Base-by-base conservation (phyloP, 2,888 invertebrate species). In the Branchellion lobata region DNA sequence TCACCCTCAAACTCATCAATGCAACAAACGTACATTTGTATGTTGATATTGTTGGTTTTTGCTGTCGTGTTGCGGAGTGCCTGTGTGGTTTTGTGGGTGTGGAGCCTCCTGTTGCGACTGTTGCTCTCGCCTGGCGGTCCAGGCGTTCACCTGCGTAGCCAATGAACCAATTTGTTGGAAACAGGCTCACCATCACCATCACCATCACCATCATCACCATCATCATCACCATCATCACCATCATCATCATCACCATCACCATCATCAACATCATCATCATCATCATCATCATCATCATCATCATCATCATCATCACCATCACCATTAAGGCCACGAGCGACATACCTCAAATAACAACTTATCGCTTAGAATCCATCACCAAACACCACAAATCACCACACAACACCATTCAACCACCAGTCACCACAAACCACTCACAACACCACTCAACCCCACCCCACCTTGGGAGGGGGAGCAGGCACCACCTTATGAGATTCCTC, bases 381-480 rank as follows among this genome's bases (percentile, higher is more conserved):
- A 8, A 47, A 47, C 47, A 47, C 18, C 18, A 14, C 47, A 47
- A 47, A 8, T 47, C 18, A 47, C 8, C 47, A 47, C 8, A 47
- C 47, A 47, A 47, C 47, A 47, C 18, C 18, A 47, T 18, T 47
- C 47, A 47, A 14, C 8, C 47, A 18, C 47, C 47, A 47, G 11
- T 47, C 11, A 14, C 18, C 47, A 47, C 18, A 47, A 8, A 47
- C 47, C 8, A n/a, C n/a, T n/a, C n/a, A 40, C 40, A 40, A 40
- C 3, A 24, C 3, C 61, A 57, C 24, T 14, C 14, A n/a, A 5
- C 21, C 8, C 21, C 8, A 57, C 14, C 5, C 3, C 61, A 57
- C 61, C 61, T 57, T 57, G 61, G 61, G 61, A 57, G 61, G 61
- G n/a, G 61, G 61, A n/a, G 61, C 61, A n/a, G 61, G 61, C n/a